These are phyloP conservation scores for Pinctada fucata DNA, from an alignment of 2,888 invertebrate genomes.

Conservation along the genomic window DNA sequence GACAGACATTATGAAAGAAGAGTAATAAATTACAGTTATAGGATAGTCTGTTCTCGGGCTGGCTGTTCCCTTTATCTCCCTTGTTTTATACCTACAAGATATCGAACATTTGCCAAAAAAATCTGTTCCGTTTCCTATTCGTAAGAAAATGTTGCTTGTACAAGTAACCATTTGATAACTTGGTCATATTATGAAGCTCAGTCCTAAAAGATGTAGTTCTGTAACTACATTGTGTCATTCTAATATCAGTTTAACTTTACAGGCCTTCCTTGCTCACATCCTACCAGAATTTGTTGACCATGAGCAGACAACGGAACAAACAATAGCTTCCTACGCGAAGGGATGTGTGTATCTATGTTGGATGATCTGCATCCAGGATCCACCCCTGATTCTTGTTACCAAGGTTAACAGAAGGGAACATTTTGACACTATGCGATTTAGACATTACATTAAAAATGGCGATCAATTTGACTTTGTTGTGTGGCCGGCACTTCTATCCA, in stretches of 20 bases:
- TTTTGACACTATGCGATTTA: constrained; percentile 33
- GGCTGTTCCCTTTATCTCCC: too few relatives aligned
- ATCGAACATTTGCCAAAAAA: too few relatives aligned
- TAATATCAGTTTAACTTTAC: background rate
- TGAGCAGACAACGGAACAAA: constrained; percentile 10
- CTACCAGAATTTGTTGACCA: constrained; percentile 37
- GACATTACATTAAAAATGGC: constrained; percentile 31
- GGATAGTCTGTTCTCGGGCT: too few relatives aligned
- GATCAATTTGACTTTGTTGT: constrained; percentile 40
- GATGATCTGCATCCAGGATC: constrained; percentile 35
- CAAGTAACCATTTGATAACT: too few relatives aligned
- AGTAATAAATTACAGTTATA: too few relatives aligned
- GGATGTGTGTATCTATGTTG: constrained; percentile 33
- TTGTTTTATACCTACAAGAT: too few relatives aligned
- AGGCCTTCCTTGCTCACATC: constrained; percentile 32
- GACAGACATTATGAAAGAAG: too few relatives aligned
- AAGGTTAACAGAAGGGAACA: constrained; percentile 34
- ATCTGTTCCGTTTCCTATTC: too few relatives aligned
- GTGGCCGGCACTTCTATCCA: constrained; percentile 36
- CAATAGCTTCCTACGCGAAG: constrained; percentile 20
- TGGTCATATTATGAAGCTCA: too few relatives aligned
- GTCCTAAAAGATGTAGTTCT: too few relatives aligned
- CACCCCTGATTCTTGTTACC: constrained; percentile 27
- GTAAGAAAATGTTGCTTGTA: too few relatives aligned
- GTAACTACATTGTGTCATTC: too few relatives aligned